phyloP scores from a whole-genome alignment of 2,113 vertebrate genomes.

The Cyanocitta stelleri region DNA sequence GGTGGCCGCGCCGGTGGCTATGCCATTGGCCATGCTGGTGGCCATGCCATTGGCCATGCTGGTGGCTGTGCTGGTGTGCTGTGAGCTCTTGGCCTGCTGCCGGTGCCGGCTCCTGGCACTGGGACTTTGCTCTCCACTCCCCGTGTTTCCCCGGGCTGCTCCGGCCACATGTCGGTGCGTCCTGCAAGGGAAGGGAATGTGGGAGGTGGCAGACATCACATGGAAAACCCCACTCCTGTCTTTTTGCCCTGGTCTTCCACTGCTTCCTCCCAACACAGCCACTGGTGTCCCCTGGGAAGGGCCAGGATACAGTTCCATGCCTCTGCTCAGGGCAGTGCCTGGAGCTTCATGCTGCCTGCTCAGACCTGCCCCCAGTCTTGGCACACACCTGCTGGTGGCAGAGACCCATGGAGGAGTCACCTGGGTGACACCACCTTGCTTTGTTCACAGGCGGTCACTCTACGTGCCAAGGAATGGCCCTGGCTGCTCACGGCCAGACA shows the following conservation, averaged over 20 bases:
- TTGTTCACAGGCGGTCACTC: neutral
- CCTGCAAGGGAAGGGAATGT: constrained; percentile 50
- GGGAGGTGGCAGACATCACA: accelerated
- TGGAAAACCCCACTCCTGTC: neutral
- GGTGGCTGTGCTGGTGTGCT: constrained; percentile 19
- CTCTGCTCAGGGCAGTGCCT: neutral
- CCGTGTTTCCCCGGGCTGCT: constrained; percentile 48
- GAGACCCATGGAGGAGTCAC: neutral
- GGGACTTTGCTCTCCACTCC: constrained; percentile 67
- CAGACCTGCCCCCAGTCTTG: neutral
- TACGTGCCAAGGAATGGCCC: accelerated
- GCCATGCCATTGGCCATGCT: constrained; percentile 39
- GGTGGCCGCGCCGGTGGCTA: constrained; percentile 39
- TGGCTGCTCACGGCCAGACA: accelerated
- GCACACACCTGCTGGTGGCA: neutral
- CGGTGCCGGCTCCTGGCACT: constrained; percentile 55
- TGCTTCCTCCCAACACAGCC: neutral
- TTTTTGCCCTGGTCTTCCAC: accelerated
- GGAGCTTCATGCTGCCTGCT: neutral
- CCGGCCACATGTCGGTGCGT: constrained; percentile 67
- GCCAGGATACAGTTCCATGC: accelerated
- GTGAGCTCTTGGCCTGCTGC: constrained; percentile 65
- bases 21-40: constrained; percentile 42
- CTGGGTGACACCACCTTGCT: neutral
- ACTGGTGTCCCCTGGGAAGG: accelerated